phyloP scores from a whole-genome alignment of 1,140 invertebrate species.

The Drosophila sechellia region DNA sequence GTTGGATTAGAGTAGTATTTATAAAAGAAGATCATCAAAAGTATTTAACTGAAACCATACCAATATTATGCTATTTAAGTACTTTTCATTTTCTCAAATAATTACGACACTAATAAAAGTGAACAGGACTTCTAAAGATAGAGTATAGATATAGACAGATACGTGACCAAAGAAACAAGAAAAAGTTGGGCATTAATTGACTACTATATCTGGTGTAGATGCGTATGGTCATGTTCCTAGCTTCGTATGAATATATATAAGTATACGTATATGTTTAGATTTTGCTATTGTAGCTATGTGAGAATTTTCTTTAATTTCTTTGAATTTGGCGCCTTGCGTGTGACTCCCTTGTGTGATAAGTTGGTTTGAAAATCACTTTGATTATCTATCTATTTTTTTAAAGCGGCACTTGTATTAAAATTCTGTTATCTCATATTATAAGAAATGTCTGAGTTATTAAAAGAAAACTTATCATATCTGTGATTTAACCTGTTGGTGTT shows the following conservation, averaged over 20 bases:
- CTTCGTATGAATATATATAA: not conserved
- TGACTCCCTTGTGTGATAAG: not conserved
- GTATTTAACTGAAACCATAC: not conserved
- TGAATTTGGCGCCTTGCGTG: no score
- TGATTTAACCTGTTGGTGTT: not conserved
- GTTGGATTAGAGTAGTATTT: slow-evolving; percentile 10
- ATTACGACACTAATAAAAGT: slow-evolving; percentile 10
- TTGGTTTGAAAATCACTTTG: not conserved
- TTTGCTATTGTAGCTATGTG: not conserved
- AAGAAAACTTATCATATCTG: not conserved
- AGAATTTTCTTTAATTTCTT: slow-evolving; percentile 1
- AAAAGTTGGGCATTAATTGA: slow-evolving; percentile 2
- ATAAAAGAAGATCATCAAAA: not conserved
- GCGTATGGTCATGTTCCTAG: slow-evolving; percentile 1
- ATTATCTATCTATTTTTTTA: not conserved
- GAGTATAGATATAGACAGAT: slow-evolving; percentile 1
- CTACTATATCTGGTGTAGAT: slow-evolving; percentile 11
- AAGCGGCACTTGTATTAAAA: no score
- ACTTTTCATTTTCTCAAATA: not conserved
- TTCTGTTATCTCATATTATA: not conserved
- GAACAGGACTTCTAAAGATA: slow-evolving; percentile 1
- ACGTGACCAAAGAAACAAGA: slow-evolving; percentile 21
- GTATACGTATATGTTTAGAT: not conserved
- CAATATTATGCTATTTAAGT: no score
- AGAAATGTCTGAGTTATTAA: not conserved